Evolutionary conservation across 2,113 vertebrate genomes (phyloP), one percentile per base, ranked within the genome.

Genomic region (Reinhardtius hippoglossoides): DNA sequence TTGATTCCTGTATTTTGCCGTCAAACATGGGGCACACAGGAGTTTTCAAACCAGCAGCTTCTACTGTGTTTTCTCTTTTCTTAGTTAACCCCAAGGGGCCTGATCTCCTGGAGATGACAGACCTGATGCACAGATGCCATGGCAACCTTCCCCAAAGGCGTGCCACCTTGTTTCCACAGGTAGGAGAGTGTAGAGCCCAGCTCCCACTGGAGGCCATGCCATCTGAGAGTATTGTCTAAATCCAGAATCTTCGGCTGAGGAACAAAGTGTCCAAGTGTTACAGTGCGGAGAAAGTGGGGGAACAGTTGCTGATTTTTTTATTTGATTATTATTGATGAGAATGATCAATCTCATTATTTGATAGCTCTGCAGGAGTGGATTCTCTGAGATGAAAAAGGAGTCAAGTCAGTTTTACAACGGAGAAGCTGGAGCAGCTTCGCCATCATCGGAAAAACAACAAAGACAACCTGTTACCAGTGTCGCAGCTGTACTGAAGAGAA

Each of bases 71-170:
- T 87, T 73, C 27, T 68, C 20, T 35, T 37, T 21, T 63, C 35
- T 66, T 72, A 61, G 64, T 37, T 59, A n/a, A 50, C 23, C 89
- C 71, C 87, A 13, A 63, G 83, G 71, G 90, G 72, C 48, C 20
- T 0, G 20, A 56, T 80, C 71, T 75, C 82, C 75, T 69, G 74
- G 84, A 78, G 72, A 90, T 87, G 80, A 82, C 82, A 71, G 70
- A 71, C 65, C 58, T 75, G 31, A 65, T 74, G 54, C 21, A 55
- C 46, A 42, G 68, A 61, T 1, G 48, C 78, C 83, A 92, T 90
- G 83, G 89, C 58, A 87, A 90, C 90, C 68, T 63, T 20, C 84
- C 90, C 85, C 77, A 71, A 61, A 88, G 88, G 42, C 50, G 5
- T 57, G 48, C 67, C n/a, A 21, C 68, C 56, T 31, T 54, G 75